Base-by-base conservation (phyloP, 2,888 invertebrate genomes). In the Timandra comae region DNA sequence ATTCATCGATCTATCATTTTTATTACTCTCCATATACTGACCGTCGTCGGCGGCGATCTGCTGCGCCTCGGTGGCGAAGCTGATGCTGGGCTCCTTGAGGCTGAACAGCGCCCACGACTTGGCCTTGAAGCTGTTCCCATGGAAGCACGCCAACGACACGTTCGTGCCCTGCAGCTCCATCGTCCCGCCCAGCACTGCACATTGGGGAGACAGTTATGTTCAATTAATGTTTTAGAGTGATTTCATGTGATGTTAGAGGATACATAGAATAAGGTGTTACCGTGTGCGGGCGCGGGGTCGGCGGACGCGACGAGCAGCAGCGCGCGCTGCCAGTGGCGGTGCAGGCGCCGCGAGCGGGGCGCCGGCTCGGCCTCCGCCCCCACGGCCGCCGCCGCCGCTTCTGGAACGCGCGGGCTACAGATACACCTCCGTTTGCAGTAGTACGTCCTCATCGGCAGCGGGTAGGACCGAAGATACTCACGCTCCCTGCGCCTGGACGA, bases 41-140 rank as follows among this genome's bases (percentile, higher is more conserved):
- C 22, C 9, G 7, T 22, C 9, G 3, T 89, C 88, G 11, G 90
- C 89, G 11, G 91, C 90, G 30, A 93, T 89, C 68, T 97, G 95
- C 71, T 97, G 96, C 0, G 97, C 96, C 72, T 97, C 97, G 0
- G 97, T 96, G 8, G 95, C 93, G 75, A 97, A 97, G 60, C 93
- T 94, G 48, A 97, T 96, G 61, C 93, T 93, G 0, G 97, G 97
- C 58, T 98, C 96, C 66, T 94, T 93, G 45, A 98, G 86, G 52
- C 96, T 96, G 74, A 98, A 98, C 44, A 98, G 74, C 3, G 97
- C 98, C 98, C 98, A 98, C 1, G 95, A 95, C 78, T 97, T 97
- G 34, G 96, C 91, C 71, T 97, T 96, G 74, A 98, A 97, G 79
- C 98, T 98, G 65, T 96, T 95, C 20, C 98, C 98, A 75, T 98